Percentiles rank a stretch among this genome's conserved stretches.
phyloP scores from a whole-genome alignment of 2,797 vertebrate genomes.

The Pyrocephalus nanus region DNA sequence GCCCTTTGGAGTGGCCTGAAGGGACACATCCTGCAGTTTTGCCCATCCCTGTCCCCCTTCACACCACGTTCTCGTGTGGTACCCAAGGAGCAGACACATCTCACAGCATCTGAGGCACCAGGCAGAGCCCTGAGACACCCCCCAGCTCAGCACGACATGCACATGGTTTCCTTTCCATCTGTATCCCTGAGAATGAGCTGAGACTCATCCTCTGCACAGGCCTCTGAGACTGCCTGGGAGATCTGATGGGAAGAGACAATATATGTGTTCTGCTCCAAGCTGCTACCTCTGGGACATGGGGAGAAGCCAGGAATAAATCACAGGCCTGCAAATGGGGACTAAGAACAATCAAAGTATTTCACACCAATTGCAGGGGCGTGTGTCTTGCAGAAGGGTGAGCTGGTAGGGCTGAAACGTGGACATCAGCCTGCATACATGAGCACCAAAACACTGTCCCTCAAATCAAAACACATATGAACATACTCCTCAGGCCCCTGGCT shows the following conservation, averaged over 20 bases:
- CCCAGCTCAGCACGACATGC: neutral
- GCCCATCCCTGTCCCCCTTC: neutral
- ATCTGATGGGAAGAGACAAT: neutral
- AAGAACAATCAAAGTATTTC: neutral
- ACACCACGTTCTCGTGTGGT: neutral
- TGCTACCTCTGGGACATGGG: too few relatives aligned
- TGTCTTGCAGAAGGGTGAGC: neutral
- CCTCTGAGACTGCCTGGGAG: neutral
- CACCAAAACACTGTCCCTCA: neutral
- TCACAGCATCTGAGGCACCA: neutral
- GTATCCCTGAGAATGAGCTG: accelerated
- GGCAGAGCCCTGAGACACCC: neutral
- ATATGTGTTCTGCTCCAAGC: too few relatives aligned
- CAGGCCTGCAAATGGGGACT: neutral
- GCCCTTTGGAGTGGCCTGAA: neutral
- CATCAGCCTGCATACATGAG: neutral
- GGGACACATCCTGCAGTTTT: neutral
- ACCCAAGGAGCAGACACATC: neutral
- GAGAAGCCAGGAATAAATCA: neutral
- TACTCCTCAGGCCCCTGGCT: neutral
- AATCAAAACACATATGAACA: neutral
- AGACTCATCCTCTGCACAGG: neutral
- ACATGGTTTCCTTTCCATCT: neutral
- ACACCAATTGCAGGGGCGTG: neutral
- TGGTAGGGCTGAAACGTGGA: neutral